phyloP scores from a whole-genome alignment of 2,797 vertebrate species.

The Scolopax rusticola region DNA sequence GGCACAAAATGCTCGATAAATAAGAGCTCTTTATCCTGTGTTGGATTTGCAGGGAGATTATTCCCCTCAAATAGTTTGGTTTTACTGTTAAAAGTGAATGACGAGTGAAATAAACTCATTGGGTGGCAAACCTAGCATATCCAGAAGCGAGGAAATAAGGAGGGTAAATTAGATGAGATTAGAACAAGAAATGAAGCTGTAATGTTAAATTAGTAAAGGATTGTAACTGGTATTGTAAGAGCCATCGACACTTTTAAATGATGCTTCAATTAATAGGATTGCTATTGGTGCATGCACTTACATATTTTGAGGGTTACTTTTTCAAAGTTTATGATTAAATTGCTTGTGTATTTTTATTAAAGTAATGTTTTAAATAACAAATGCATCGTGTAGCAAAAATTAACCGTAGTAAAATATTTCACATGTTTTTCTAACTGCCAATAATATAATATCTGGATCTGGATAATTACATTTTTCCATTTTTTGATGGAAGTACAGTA shows the following conservation, averaged over 20 bases:
- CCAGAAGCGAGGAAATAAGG: constrained; percentile 79
- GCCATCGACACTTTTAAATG: constrained; percentile 51
- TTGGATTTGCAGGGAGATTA: constrained; percentile 82
- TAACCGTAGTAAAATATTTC: constrained; percentile 12
- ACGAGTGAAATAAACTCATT: constrained; percentile 82
- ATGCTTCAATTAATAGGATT: constrained; percentile 69
- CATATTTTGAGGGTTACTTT: constrained; percentile 46
- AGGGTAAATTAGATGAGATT: constrained; percentile 85
- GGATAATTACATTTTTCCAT: constrained; percentile 8
- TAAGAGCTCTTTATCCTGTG: constrained; percentile 78
- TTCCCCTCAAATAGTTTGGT: constrained; percentile 82
- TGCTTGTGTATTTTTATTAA: constrained; percentile 30
- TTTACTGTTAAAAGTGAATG: constrained; percentile 85
- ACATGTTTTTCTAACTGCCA: background rate
- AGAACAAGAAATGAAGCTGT: constrained; percentile 84
- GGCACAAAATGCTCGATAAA: constrained; percentile 82
- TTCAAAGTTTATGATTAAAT: constrained; percentile 38
- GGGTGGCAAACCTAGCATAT: constrained; percentile 79
- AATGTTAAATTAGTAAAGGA: constrained; percentile 72
- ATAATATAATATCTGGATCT: background rate
- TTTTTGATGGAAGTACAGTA: background rate
- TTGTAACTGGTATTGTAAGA: constrained; percentile 46
- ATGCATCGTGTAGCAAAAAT: constrained; percentile 3
- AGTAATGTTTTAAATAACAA: constrained; percentile 14
- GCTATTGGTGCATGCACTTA: background rate